Conservation (phyloP, 2,888 invertebrate genomes). For the Limnephilus marmoratus region DNA sequence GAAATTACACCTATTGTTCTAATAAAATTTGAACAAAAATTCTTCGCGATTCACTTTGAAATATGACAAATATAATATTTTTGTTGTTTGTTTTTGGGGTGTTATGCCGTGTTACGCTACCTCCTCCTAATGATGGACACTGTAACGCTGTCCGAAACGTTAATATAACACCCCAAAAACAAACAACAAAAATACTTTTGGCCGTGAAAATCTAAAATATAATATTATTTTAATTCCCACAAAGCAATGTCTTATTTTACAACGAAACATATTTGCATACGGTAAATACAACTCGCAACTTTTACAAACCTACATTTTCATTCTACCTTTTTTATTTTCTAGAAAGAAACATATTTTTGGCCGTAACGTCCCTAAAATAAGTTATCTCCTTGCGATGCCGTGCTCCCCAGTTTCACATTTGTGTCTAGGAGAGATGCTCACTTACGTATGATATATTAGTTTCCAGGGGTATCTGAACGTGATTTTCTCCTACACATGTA, state of each 20-base stretch:
- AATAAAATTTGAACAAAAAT: too few species aligned
- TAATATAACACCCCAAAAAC: too few species aligned
- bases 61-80: too few species aligned
- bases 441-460: conserved; percentile 12
- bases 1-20: too few species aligned
- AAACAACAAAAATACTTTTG: too few species aligned
- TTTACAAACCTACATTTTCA: neutral
- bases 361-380: neutral
- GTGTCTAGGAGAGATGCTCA: neutral
- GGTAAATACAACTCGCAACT: neutral
- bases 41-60: too few species aligned
- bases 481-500: conserved; percentile 7
- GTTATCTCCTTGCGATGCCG: neutral
- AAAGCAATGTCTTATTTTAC: neutral
- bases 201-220: too few species aligned
- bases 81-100: too few species aligned
- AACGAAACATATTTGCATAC: neutral
- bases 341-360: neutral
- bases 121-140: too few species aligned
- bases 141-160: too few species aligned
- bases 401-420: neutral
- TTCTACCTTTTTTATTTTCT: neutral
- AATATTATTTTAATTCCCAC: neutral
- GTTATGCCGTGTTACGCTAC: too few species aligned
- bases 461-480: conserved; percentile 12